Percentiles rank a stretch among this genome's conserved stretches.
phyloP scores from a whole-genome alignment of 2,888 invertebrate species.

The Xestia ashworthii region DNA sequence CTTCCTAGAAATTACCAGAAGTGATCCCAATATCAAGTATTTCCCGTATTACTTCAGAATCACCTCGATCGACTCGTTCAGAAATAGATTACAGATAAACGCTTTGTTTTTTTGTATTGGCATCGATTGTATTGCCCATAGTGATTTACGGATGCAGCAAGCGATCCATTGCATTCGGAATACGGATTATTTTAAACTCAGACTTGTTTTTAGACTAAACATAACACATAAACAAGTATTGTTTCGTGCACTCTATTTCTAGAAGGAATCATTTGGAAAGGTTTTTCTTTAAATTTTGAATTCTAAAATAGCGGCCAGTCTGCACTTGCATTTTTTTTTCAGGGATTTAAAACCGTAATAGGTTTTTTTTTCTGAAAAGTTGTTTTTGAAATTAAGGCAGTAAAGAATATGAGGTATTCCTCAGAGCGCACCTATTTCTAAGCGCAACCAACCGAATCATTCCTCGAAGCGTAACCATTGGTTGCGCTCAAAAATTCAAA shows the following conservation, averaged over 20 bases:
- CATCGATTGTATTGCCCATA: background rate
- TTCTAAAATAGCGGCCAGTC: too few relatives aligned
- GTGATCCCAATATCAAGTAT: background rate
- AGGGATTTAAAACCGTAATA: too few relatives aligned
- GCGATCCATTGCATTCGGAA: background rate
- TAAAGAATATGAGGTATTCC: too few relatives aligned
- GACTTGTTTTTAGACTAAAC: conserved; percentile 16
- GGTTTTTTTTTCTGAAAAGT: too few relatives aligned
- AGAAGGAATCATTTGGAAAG: background rate
- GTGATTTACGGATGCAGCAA: conserved; percentile 12
- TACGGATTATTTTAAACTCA: conserved; percentile 12
- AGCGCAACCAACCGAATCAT: too few relatives aligned
- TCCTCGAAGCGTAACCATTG: too few relatives aligned
- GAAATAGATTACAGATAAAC: conserved; percentile 2
- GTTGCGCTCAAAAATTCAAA: too few relatives aligned
- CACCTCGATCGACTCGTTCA: background rate
- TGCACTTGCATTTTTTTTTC: too few relatives aligned
- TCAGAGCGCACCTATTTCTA: too few relatives aligned
- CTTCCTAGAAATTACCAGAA: background rate
- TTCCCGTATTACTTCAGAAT: background rate
- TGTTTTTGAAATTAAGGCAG: too few relatives aligned
- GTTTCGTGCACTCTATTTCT: background rate
- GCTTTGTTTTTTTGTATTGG: conserved; percentile 10
- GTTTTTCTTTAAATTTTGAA: too few relatives aligned
- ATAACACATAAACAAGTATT: background rate